phyloP scores from a whole-genome alignment of 1,140 invertebrate genomes.

The Pseudobourletiella spinata region DNA sequence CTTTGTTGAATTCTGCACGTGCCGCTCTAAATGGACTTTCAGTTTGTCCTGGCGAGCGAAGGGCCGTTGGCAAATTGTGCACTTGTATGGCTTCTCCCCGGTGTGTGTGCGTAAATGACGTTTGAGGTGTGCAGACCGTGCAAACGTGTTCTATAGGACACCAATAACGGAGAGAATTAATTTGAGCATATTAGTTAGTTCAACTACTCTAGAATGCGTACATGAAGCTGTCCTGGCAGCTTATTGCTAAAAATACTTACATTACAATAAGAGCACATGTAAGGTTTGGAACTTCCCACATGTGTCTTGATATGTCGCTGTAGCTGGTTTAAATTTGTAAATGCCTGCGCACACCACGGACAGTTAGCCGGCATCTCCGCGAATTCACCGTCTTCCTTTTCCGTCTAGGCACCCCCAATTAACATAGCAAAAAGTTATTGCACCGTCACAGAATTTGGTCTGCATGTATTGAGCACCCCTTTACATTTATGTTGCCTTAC shows the following conservation, averaged over 20 bases:
- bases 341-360: slow-evolving; percentile 26
- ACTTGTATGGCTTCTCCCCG: slow-evolving; percentile 28
- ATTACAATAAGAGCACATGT: slow-evolving; percentile 18
- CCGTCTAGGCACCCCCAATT: too few relatives aligned
- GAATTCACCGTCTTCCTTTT: background rate
- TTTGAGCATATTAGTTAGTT: too few relatives aligned
- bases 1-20: slow-evolving; percentile 16
- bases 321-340: slow-evolving; percentile 14
- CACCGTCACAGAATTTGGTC: too few relatives aligned
- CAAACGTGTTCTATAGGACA: slow-evolving; percentile 19
- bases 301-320: slow-evolving; percentile 28
- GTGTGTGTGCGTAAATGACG: slow-evolving; percentile 26
- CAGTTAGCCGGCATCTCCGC: slow-evolving; percentile 12
- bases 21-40: slow-evolving; percentile 25
- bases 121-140: slow-evolving; percentile 27
- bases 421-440: too few relatives aligned
- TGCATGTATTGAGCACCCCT: too few relatives aligned
- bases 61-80: slow-evolving; percentile 13
- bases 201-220: too few relatives aligned
- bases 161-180: too few relatives aligned
- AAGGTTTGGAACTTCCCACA: slow-evolving; percentile 19
- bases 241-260: too few relatives aligned
- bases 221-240: too few relatives aligned
- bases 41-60: slow-evolving; percentile 30
- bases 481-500: too few relatives aligned